Evolutionary conservation across 1,140 invertebrate genomes (phyloP).

Genomic region (Thaumatotibia leucotreta): DNA sequence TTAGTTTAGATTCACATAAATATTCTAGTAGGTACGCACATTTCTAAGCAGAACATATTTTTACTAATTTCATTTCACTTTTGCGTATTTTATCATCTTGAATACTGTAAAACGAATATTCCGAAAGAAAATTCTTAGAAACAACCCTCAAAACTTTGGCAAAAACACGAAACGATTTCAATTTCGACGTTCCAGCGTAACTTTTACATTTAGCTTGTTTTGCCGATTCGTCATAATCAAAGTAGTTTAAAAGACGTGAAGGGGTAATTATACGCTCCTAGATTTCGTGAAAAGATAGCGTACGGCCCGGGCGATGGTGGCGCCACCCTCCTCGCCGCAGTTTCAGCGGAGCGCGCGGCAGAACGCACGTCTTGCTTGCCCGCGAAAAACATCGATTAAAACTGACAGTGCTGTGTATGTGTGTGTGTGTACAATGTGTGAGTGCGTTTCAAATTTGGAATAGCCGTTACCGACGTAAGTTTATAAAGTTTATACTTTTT

Average conservation of each 20-base stretch:
- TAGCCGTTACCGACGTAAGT: background rate
- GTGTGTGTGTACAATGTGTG: background rate
- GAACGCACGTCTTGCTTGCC: background rate
- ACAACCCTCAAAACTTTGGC: too few relatives aligned
- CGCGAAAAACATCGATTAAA: background rate
- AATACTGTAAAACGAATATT: too few relatives aligned
- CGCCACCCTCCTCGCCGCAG: background rate
- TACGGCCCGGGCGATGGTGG: slow-evolving; percentile 1
- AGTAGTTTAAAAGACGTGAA: background rate
- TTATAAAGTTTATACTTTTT: background rate
- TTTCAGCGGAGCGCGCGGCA: background rate
- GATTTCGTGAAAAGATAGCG: slow-evolving; percentile 2
- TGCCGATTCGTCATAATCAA: background rate
- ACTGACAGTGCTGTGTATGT: background rate
- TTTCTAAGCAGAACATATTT: too few relatives aligned
- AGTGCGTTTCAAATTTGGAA: background rate
- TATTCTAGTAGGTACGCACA: too few relatives aligned
- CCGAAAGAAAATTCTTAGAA: too few relatives aligned
- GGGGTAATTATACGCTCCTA: background rate
- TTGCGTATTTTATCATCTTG: too few relatives aligned
- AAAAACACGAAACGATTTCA: too few relatives aligned
- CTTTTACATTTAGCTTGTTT: too few relatives aligned
- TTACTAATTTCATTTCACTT: too few relatives aligned
- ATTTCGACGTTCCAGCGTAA: too few relatives aligned
- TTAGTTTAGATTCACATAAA: too few relatives aligned